Base-by-base conservation (phyloP, 2,888 invertebrate species). In the Nemotelus nigrinus region DNA sequence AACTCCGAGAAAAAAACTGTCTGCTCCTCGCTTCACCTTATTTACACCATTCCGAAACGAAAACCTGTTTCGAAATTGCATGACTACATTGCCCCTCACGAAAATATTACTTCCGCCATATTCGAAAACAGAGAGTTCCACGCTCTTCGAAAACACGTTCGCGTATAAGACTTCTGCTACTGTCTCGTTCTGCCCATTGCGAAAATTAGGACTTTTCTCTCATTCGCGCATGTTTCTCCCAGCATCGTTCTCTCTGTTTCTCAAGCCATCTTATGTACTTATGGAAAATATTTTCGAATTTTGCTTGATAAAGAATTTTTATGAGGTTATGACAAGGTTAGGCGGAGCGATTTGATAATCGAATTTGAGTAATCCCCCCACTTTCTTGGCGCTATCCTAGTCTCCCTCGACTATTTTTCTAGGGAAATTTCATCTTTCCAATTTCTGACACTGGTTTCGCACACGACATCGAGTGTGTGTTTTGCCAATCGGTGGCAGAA, bases 281-380 rank as follows among this genome's bases (percentile, higher is more conserved):
- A 10, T 39, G 5, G 60, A 60, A 60, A 53, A 68, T 68, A 68
- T 58, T 55, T 74, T 60, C 60, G 74, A 74, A 60, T 60, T 39
- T 74, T 74, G 74, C 78, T 63, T 71, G 77, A 78, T 79, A 76
- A 80, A 79, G 81, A 80, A 81, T 81, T 82, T 82, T 82, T 81
- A 81, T 82, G 81, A 82, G 81, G 82, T 82, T 82, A 82, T 82
- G 82, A 82, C 82, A 82, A 82, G 82, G 82, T 82, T 82, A 82
- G 82, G 82, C 82, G 82, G 82, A 82, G 82, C 82, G 78, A 82
- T 81, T 81, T 82, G 81, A 82, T 81, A 81, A 82, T 80, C 79
- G 79, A 58, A 74, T 72, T 74, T 74, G 74, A 74, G 63, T 63
- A 74, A 74, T 74, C 74, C 74, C 65, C 74, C 74, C 74, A 74